A percentile compares a stretch with the other conserved stretches of the same genome.
Conservation (phyloP, 2,113 vertebrate species). For the Crotalus viridis region DNA sequence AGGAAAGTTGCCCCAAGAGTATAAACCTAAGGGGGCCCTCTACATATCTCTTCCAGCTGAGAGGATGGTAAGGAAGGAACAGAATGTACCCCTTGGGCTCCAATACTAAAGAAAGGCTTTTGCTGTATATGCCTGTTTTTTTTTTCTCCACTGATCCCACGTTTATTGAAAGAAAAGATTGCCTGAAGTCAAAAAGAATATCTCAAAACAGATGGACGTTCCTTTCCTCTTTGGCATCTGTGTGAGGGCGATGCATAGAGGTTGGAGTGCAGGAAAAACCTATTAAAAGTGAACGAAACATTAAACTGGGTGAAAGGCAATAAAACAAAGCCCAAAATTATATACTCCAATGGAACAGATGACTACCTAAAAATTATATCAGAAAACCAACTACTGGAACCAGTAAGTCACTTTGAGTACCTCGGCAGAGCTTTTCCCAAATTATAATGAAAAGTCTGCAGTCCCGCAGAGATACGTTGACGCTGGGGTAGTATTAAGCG, state of each 20-base stretch:
- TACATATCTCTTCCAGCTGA: not conserved
- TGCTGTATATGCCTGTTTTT: not conserved
- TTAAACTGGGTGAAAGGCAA: not conserved
- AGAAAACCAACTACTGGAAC: slow-evolving; percentile 18
- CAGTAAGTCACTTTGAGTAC: not conserved
- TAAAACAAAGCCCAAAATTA: slow-evolving; percentile 23
- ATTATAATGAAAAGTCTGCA: not conserved
- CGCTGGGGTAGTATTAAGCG: not conserved
- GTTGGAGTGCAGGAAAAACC: not conserved
- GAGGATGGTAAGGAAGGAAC: not conserved
- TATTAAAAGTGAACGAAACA: not conserved
- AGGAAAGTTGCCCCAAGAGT: not conserved
- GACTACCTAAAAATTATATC: slow-evolving; percentile 16
- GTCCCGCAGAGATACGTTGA: not conserved
- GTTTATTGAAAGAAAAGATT: not conserved
- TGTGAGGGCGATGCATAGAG: not conserved
- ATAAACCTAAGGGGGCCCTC: not conserved
- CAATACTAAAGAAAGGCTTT: not conserved
- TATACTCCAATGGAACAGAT: not conserved
- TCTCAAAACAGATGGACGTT: not conserved
- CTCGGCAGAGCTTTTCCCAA: not conserved
- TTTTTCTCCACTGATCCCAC: not conserved
- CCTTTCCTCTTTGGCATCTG: not conserved
- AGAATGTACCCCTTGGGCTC: not conserved
- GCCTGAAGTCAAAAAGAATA: not conserved